Conservation (phyloP, 1,140 invertebrate species). For the Euwallacea fornicatus region DNA sequence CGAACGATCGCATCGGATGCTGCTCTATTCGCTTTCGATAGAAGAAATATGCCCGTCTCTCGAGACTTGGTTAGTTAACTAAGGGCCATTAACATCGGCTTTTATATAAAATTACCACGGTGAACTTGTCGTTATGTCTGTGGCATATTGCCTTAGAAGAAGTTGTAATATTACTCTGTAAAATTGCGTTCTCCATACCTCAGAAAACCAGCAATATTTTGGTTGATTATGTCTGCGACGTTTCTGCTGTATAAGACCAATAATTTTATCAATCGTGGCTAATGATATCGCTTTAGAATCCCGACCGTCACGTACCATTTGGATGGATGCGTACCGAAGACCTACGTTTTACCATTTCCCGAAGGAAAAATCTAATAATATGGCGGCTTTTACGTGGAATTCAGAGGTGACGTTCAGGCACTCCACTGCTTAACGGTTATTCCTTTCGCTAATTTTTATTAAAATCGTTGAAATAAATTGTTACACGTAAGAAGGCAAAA, state of each 20-base stretch:
- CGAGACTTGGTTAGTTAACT: background rate
- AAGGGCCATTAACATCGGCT: background rate
- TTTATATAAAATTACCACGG: background rate
- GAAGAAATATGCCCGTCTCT: background rate
- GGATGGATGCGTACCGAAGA: background rate
- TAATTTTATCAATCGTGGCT: background rate
- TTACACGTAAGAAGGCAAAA: no score
- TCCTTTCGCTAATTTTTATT: no score
- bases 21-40: constrained; percentile 11
- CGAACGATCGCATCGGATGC: constrained; percentile 8
- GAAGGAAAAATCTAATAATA: background rate
- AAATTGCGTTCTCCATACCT: no score
- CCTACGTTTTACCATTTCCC: background rate
- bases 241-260: no score
- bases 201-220: no score
- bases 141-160: no score
- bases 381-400: background rate
- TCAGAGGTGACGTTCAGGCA: no score
- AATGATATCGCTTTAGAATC: constrained; percentile 3
- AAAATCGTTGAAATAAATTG: no score
- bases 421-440: no score
- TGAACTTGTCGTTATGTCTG: no score
- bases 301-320: constrained; percentile 3
- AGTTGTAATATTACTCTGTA: no score
- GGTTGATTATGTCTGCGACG: no score